Evolutionary conservation across 2,113 vertebrate genomes (phyloP).

Genomic region (Butastur rufipennis): DNA sequence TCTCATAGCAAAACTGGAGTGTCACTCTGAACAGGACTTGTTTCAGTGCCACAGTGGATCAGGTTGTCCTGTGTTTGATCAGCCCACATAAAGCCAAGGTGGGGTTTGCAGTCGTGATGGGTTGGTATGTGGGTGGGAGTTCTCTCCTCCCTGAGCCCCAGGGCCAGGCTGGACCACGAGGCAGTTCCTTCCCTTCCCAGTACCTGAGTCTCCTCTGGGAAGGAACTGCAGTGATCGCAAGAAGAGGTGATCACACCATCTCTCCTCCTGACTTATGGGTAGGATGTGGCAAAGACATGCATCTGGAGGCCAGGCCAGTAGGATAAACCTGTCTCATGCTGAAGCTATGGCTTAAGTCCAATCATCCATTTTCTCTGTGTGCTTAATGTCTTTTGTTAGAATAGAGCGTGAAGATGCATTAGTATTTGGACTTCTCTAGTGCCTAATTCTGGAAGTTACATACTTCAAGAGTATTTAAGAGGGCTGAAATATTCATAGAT

Average conservation of each 20-base stretch:
- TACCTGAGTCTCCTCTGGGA: not conserved
- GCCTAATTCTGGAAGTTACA: not conserved
- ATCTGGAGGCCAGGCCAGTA: not conserved
- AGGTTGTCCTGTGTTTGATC: not conserved
- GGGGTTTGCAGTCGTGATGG: rapidly evolving
- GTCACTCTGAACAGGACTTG: not conserved
- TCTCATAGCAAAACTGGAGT: not conserved
- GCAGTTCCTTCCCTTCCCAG: not conserved
- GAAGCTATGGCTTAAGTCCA: not conserved
- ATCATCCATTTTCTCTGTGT: not conserved
- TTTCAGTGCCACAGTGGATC: not conserved
- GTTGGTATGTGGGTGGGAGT: not conserved
- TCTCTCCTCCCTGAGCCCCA: not conserved
- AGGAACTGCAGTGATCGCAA: rapidly evolving
- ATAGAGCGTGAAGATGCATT: not conserved
- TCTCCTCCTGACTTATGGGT: not conserved
- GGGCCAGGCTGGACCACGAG: rapidly evolving
- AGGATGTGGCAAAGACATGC: not conserved
- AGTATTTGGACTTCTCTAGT: not conserved
- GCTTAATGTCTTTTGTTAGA: not conserved
- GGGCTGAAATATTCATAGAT: not conserved
- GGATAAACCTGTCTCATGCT: not conserved
- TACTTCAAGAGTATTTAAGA: not conserved
- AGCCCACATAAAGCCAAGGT: not conserved
- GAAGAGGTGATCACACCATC: not conserved